Evolutionary conservation across 1,140 invertebrate species (phyloP), one percentile per base, ranked within the genome.

Genomic region (Drosophila leontia): DNA sequence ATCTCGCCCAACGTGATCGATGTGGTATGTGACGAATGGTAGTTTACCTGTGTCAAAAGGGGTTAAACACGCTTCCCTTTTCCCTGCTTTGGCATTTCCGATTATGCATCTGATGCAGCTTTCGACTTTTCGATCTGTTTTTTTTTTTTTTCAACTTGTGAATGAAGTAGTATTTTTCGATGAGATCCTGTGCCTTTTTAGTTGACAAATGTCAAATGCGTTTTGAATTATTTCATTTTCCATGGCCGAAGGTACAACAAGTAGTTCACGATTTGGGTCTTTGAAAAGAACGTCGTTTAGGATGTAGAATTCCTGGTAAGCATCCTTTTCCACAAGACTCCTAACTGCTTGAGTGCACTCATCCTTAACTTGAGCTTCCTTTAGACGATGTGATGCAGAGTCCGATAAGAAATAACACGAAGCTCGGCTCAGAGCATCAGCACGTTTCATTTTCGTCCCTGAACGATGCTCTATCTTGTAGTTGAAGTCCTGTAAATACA

Each of bases 1-100:
- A 23, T 23, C 23, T 23, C 23, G 23, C 23, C 93, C 93, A 2
- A 76, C 26, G 17, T 79, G 59, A 44, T 80, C 77, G n/a, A 72
- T 45, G 35, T 80, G 67, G 0, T 69, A 81, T 0, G 91, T 91
- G 15, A 44, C n/a, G 3, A 92, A 48, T 0, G 60, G 74, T 15
- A 13, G 41, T 34, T 58, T 17, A 3, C 32, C 32, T 13, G 62
- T 41, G 39, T 41, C 15, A n/a, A 41, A n/a, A 7, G 15, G 15
- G 6, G 15, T n/a, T 41, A 41, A 15, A 41, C n/a, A n/a, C 7
- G 6, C 39, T 7, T 41, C 39, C 39, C 15, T 41, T 41, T 41
- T 41, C 7, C 39, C 39, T 15, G 39, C 7, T 15, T 41, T 41
- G 7, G 39, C 39, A 41, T 41, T 41, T 15, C n/a, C 15, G 15